A percentile compares a stretch with the other conserved stretches of the same genome.
These are phyloP conservation scores for Cygnus atratus DNA, from an alignment of 2,113 vertebrate species.

Conservation along the genomic window DNA sequence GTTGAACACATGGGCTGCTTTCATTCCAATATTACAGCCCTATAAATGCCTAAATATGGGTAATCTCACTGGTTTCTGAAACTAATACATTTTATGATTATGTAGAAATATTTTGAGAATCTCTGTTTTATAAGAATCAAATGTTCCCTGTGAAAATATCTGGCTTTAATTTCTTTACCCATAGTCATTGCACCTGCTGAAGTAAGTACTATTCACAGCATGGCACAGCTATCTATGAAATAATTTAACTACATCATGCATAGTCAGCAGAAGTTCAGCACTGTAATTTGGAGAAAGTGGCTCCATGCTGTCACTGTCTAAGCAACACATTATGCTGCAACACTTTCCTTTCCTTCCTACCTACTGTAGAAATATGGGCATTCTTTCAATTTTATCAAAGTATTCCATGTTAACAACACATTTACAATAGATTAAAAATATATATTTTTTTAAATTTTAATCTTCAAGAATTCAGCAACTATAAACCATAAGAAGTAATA, in stretches of 20 bases:
- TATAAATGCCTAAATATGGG: not conserved
- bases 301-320: not conserved
- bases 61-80: not conserved
- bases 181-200: not conserved
- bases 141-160: not conserved
- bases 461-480: not conserved
- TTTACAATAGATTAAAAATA: not conserved
- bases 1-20: not conserved
- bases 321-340: not conserved
- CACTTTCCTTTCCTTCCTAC: not conserved
- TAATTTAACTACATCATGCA: not conserved
- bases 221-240: slow-evolving; percentile 14
- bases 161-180: not conserved
- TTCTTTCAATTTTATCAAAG: not conserved
- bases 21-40: not conserved
- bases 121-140: not conserved
- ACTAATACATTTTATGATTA: rapidly evolving
- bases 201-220: not conserved
- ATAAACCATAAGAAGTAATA: not conserved
- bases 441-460: not conserved
- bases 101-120: not conserved
- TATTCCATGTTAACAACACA: not conserved
- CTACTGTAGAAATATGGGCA: not conserved
- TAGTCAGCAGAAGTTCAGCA: slow-evolving; percentile 12
- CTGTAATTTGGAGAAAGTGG: not conserved